A percentile compares a stretch with the other conserved stretches of the same genome.
Evolutionary conservation across 2,113 vertebrate species (phyloP).

Genomic region (Elaphurus davidianus): DNA sequence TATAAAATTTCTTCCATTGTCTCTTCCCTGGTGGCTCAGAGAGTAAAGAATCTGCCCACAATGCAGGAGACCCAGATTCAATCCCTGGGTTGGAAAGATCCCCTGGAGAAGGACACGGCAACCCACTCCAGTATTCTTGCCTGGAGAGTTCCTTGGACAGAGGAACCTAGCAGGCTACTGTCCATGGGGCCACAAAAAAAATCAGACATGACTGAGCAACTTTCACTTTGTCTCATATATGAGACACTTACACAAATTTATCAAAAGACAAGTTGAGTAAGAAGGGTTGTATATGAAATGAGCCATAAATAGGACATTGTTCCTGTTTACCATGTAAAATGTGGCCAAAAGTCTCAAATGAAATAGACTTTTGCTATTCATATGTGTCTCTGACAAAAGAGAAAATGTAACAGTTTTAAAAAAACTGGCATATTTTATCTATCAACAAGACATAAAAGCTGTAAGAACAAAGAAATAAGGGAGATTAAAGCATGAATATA

Average conservation of each 20-base stretch:
- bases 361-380: slow-evolving; percentile 6
- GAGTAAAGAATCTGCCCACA: neutral
- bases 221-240: neutral
- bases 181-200: neutral
- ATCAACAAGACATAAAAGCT: neutral
- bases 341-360: neutral
- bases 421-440: neutral
- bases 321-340: neutral
- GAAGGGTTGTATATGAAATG: neutral
- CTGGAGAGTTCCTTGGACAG: neutral
- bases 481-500: slow-evolving; percentile 3
- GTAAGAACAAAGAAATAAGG: slow-evolving; percentile 40
- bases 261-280: neutral
- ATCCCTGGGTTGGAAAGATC: neutral
- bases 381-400: neutral
- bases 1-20: neutral
- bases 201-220: neutral
- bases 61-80: neutral
- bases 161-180: neutral
- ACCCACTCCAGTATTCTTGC: neutral
- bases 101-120: neutral
- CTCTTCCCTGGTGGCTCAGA: neutral
- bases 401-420: neutral
- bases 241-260: neutral
- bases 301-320: neutral